These are phyloP conservation scores for Apteryx owenii DNA, from an alignment of 2,113 vertebrate species.

Conservation along the genomic window DNA sequence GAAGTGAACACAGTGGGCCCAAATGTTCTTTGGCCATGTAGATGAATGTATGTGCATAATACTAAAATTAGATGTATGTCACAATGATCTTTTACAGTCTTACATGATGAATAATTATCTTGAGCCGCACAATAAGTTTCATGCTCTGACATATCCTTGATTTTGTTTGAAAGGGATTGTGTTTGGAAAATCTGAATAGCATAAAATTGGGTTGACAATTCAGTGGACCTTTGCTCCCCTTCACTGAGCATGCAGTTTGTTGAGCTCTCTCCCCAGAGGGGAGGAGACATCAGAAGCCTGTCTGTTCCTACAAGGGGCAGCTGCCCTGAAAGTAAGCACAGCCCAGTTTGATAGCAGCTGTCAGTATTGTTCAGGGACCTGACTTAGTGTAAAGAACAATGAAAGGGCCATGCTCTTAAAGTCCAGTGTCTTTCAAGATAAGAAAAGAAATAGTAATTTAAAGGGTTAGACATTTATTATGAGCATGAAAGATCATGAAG, in stretches of 20 bases:
- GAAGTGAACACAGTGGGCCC: not conserved
- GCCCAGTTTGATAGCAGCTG: constrained; percentile 92
- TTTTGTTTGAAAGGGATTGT: constrained; percentile 86
- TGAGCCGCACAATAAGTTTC: constrained; percentile 84
- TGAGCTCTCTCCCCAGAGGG: constrained; percentile 80
- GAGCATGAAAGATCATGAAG: constrained; percentile 75
- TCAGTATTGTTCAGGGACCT: constrained; percentile 90
- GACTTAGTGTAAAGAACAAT: constrained; percentile 81
- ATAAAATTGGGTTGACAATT: constrained; percentile 84
- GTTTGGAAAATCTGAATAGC: constrained; percentile 84
- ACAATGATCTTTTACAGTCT: constrained; percentile 57
- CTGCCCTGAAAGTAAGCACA: constrained; percentile 72
- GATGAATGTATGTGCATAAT: not conserved
- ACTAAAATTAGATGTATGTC: constrained; percentile 27
- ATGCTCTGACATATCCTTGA: constrained; percentile 86
- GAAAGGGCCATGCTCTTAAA: constrained; percentile 73
- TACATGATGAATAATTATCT: constrained; percentile 81
- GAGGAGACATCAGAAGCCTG: constrained; percentile 72
- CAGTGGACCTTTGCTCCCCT: constrained; percentile 78
- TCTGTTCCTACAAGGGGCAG: constrained; percentile 81
- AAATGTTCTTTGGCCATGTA: not conserved
- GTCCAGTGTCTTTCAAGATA: constrained; percentile 76
- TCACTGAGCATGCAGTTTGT: constrained; percentile 78
- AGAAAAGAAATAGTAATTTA: constrained; percentile 83
- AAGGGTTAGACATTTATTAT: constrained; percentile 80